Evolutionary conservation across 2,113 vertebrate genomes (phyloP), one percentile per base, ranked within the genome.

Genomic region (Manacus vitellinus): DNA sequence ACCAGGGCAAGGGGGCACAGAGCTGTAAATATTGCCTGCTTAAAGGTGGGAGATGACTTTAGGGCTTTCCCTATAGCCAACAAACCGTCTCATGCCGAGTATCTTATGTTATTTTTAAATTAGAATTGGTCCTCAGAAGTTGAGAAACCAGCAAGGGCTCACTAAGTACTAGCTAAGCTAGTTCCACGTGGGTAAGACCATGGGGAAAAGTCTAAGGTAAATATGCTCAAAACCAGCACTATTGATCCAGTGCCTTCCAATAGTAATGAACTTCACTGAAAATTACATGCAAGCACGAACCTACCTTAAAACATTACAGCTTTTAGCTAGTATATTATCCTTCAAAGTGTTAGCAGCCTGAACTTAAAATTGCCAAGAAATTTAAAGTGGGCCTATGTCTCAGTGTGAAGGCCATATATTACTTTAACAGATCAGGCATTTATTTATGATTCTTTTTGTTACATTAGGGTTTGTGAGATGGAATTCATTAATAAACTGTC

Each of bases 401-500:
- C 47, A 17, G 20, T 61, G 65, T 90, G 76, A 95, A 81, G 55
- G 52, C 68, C 28, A 56, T 54, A 28, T 68, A 81, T 88, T 92
- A 67, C 68, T 85, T 86, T 55, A 93, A 67, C 14, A 78, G 70
- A 75, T 55, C 49, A 41, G 37, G 66, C 79, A 56, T 92, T 79
- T 71, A 76, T 80, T 92, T 87, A 31, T 81, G 24, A 49, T 86
- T 56, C 68, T 74, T 87, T 73, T 84, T 86, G 23, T 86, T 92
- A 82, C 58, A 35, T 79, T 87, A 85, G 44, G 19, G 49, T 51
- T 86, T 90, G 43, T 84, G 62, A 88, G 63, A 81, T 7, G 8
- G 44, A 80, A 58, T 47, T 89, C 78, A 90, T 90, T 88, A 92
- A 94, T 71, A 75, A 93, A 88, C 56, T 88, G 65, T 68, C 70